These are phyloP conservation scores for Drosophila formosana DNA, from an alignment of 2,888 invertebrate species.

Conservation along the genomic window DNA sequence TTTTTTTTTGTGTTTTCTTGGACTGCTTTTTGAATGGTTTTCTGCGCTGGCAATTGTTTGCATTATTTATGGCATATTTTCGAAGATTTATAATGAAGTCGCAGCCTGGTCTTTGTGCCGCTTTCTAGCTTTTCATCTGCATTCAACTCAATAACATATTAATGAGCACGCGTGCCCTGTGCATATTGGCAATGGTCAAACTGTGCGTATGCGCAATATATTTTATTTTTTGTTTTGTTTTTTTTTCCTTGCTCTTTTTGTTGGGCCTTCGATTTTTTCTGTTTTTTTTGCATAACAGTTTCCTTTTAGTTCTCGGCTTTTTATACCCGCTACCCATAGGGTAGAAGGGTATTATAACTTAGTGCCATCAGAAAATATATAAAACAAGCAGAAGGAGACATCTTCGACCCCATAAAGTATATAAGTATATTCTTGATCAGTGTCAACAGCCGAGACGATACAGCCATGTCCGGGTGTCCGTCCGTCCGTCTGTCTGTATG, in stretches of 20 bases:
- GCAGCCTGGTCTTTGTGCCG: slow-evolving; percentile 48
- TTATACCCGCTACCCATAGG: not conserved
- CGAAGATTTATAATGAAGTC: slow-evolving; percentile 80
- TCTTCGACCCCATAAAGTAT: too few relatives aligned
- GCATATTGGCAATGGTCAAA: slow-evolving; percentile 37
- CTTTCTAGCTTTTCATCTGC: slow-evolving; percentile 58
- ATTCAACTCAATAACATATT: slow-evolving; percentile 73
- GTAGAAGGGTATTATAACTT: too few relatives aligned
- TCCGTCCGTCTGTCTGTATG: too few relatives aligned
- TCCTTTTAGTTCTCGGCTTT: slow-evolving; percentile 11
- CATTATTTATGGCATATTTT: slow-evolving; percentile 80
- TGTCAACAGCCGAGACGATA: too few relatives aligned
- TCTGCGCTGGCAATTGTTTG: slow-evolving; percentile 72
- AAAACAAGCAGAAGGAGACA: too few relatives aligned
- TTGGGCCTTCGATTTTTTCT: not conserved
- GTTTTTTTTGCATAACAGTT: slow-evolving; percentile 1
- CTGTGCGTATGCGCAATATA: slow-evolving; percentile 49
- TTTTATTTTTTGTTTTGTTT: slow-evolving; percentile 2
- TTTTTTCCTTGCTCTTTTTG: not conserved
- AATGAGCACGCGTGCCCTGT: slow-evolving; percentile 58
- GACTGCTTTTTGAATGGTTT: slow-evolving; percentile 51
- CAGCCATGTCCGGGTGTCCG: too few relatives aligned
- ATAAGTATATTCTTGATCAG: too few relatives aligned
- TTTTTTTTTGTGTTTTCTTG: slow-evolving; percentile 29
- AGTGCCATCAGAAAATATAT: too few relatives aligned